A percentile compares a stretch with the other conserved stretches of the same genome.
phyloP scores from a whole-genome alignment of 2,113 vertebrate genomes.

The Ardeotis arabs region DNA sequence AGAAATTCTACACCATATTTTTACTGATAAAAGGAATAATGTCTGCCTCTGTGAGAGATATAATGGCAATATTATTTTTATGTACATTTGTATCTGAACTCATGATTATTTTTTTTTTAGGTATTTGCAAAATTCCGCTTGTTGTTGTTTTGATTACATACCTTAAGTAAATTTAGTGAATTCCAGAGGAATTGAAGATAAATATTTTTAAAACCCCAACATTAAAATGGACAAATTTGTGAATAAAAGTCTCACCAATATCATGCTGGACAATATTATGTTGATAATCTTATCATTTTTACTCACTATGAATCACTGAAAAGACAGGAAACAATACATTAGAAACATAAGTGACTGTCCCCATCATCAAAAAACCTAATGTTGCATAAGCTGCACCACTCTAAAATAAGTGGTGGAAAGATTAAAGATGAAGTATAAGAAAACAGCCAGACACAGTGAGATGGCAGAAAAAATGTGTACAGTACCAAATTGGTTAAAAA shows the following conservation, averaged over 20 bases:
- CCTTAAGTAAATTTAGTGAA: background rate
- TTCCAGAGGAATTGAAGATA: background rate
- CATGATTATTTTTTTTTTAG: background rate
- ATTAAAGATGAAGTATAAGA: background rate
- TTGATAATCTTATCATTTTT: background rate
- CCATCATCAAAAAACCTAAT: background rate
- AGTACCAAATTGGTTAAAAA: background rate
- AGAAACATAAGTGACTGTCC: background rate
- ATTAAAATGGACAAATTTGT: background rate
- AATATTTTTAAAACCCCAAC: rapidly evolving
- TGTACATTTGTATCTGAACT: background rate
- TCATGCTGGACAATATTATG: background rate
- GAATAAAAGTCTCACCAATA: background rate
- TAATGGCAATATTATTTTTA: background rate
- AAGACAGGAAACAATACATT: background rate
- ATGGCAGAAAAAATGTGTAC: background rate
- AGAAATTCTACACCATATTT: background rate
- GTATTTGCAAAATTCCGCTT: background rate
- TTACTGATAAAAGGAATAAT: background rate
- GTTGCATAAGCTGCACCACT: background rate
- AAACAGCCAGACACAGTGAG: background rate
- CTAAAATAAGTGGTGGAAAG: background rate
- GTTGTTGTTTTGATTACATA: background rate
- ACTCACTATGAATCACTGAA: background rate
- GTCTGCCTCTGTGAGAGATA: background rate